phyloP scores from a whole-genome alignment of 2,113 vertebrate species.

The Aspidoscelis tigris region DNA sequence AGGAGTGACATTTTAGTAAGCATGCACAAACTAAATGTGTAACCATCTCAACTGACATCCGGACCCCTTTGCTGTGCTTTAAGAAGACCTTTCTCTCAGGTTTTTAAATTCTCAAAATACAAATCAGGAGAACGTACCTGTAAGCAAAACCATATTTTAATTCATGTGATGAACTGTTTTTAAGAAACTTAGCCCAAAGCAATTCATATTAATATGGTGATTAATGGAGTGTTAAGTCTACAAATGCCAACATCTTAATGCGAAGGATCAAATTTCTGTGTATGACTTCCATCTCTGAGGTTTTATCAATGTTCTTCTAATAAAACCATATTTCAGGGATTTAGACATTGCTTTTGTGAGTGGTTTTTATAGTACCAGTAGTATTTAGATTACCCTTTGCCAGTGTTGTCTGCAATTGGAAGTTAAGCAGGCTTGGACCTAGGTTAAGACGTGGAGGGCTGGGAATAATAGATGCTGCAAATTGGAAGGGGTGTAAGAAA shows the following conservation, averaged over 20 bases:
- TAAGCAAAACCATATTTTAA: constrained; percentile 21
- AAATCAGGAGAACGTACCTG: background rate
- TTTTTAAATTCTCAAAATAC: background rate
- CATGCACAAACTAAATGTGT: background rate
- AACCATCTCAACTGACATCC: background rate
- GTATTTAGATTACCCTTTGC: too few species aligned
- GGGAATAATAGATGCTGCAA: too few species aligned
- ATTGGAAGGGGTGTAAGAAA: too few species aligned
- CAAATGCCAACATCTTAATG: constrained; percentile 41
- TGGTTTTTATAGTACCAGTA: constrained; percentile 40
- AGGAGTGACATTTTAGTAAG: background rate
- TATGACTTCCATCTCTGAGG: constrained; percentile 64
- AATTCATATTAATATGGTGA: constrained; percentile 50
- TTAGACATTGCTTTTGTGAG: constrained; percentile 39
- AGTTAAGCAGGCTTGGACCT: too few species aligned
- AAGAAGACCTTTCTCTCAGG: background rate
- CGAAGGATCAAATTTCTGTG: constrained; percentile 48
- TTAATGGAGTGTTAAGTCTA: constrained; percentile 49
- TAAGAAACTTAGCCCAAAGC: constrained; percentile 46
- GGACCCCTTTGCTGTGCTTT: background rate
- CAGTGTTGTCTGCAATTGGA: too few species aligned
- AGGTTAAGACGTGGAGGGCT: too few species aligned
- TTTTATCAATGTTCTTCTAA: constrained; percentile 71
- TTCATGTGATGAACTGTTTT: constrained; percentile 38
- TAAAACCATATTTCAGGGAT: constrained; percentile 71